Evolutionary conservation across 2,888 invertebrate species (phyloP).

Genomic region (Hypolimnas misippus): DNA sequence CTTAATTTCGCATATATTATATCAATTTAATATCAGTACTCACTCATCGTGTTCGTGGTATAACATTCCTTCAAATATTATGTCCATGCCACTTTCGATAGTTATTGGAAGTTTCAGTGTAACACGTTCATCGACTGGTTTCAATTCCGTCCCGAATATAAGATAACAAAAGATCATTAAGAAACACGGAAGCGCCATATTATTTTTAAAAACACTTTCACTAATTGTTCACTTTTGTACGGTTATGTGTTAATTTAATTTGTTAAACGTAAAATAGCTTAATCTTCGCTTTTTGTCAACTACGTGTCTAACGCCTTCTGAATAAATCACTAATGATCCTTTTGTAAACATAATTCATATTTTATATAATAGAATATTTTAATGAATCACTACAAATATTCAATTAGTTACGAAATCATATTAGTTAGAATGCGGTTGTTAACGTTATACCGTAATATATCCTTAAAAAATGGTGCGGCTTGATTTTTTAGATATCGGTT

Average conservation of each 20-base stretch:
- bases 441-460: background rate
- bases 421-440: background rate
- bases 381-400: constrained; percentile 20
- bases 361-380: constrained; percentile 4
- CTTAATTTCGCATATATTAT: too few species aligned
- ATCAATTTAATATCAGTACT: constrained; percentile 7
- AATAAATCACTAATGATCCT: constrained; percentile 26
- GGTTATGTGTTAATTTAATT: background rate
- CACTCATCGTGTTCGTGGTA: constrained; percentile 5
- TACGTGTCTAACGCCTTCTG: constrained; percentile 20
- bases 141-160: constrained; percentile 13
- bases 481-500: too few species aligned
- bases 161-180: constrained; percentile 13
- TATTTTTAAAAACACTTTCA: background rate
- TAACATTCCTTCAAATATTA: constrained; percentile 19
- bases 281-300: background rate
- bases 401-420: background rate
- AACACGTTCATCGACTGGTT: constrained; percentile 11
- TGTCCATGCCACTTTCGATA: constrained; percentile 20
- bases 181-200: constrained; percentile 2
- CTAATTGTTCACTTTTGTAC: background rate
- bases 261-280: background rate
- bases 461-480: too few species aligned
- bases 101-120: constrained; percentile 11
- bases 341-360: constrained; percentile 19